Conservation (phyloP, 1,140 invertebrate genomes). For the Tachypleus tridentatus region DNA sequence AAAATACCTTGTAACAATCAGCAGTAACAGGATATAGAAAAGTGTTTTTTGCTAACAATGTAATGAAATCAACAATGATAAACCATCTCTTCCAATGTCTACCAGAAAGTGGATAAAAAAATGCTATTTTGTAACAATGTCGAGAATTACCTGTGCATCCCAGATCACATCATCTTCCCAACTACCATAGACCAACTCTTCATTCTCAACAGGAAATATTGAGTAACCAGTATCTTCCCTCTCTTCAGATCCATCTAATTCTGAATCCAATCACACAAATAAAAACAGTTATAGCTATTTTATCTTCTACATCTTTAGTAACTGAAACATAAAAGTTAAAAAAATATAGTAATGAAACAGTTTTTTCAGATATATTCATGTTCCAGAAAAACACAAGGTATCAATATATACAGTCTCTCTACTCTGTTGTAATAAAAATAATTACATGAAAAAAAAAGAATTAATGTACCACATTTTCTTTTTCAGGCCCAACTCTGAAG, state of each 20-base stretch:
- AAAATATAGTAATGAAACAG: too few relatives aligned
- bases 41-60: neutral
- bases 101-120: conserved; percentile 4
- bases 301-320: too few relatives aligned
- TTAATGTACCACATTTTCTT: too few relatives aligned
- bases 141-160: conserved; percentile 55
- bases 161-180: conserved; percentile 98
- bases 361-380: too few relatives aligned
- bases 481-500: too few relatives aligned
- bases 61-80: neutral
- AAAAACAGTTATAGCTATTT: neutral
- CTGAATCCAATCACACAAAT: conserved; percentile 3
- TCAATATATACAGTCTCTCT: too few relatives aligned
- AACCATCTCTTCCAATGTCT: neutral
- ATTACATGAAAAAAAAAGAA: too few relatives aligned
- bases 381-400: too few relatives aligned
- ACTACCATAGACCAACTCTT: conserved; percentile 83
- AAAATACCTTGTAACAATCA: neutral
- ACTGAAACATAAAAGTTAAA: too few relatives aligned
- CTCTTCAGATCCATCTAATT: conserved; percentile 20
- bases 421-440: too few relatives aligned
- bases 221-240: conserved; percentile 87
- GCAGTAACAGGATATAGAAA: neutral
- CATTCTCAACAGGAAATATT: conserved; percentile 95
- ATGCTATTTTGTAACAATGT: neutral